These are phyloP conservation scores for Chiloscyllium punctatum DNA, from an alignment of 2,797 vertebrate genomes.

Conservation along the genomic window DNA sequence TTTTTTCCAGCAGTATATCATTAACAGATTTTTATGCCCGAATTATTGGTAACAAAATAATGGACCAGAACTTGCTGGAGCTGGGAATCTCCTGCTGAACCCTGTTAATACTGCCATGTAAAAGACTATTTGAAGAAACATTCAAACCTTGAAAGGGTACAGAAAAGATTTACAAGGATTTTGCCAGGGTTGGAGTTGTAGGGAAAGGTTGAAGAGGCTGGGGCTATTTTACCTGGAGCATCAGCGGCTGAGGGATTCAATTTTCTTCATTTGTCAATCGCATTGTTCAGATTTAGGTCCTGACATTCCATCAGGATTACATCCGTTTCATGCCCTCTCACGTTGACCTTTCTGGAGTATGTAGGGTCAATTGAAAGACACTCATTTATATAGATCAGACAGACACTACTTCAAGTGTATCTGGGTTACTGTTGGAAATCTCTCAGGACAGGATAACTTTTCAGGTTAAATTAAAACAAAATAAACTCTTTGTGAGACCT, in stretches of 20 bases:
- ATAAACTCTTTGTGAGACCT: background rate
- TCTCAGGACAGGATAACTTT: background rate
- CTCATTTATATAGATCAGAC: background rate
- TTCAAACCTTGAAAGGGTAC: background rate
- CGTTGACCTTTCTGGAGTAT: background rate
- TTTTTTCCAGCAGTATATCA: background rate
- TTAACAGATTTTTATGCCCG: background rate
- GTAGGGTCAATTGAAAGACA: background rate
- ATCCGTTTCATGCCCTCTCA: background rate
- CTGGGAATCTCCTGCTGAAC: background rate
- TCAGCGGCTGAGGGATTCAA: too few species aligned
- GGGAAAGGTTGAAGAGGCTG: too few species aligned
- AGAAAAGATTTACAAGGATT: too few species aligned
- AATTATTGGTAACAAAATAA: background rate
- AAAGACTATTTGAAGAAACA: background rate
- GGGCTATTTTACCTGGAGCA: too few species aligned
- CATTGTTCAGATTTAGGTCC: background rate
- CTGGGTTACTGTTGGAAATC: background rate
- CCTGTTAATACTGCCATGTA: background rate
- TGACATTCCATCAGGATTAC: background rate
- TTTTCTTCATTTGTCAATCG: background rate
- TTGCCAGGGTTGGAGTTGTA: too few species aligned
- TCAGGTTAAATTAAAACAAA: background rate
- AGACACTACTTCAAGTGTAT: background rate
- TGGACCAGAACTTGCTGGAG: background rate